These are phyloP conservation scores for Diogma glabrata DNA, from an alignment of 2,888 invertebrate species.

Conservation along the genomic window DNA sequence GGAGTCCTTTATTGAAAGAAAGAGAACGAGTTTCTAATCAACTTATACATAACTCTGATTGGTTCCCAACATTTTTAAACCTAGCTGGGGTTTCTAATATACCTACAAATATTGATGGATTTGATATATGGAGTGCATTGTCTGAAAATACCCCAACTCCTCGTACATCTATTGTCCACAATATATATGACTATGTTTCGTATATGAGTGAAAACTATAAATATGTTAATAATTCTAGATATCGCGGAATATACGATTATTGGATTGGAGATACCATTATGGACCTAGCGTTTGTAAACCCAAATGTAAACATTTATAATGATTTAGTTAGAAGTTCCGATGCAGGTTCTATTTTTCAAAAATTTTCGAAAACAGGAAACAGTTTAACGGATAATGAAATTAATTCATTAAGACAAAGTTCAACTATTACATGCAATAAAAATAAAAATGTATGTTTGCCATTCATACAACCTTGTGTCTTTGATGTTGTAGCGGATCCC, in stretches of 20 bases:
- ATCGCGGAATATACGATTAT: conserved; percentile 22
- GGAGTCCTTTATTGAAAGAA: conserved; percentile 49
- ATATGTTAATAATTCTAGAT: conserved; percentile 30
- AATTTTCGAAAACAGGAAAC: conserved; percentile 13
- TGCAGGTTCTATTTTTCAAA: conserved; percentile 21
- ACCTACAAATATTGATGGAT: conserved; percentile 44
- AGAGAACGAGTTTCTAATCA: conserved; percentile 45
- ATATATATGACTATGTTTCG: conserved; percentile 48
- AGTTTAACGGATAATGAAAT: background rate
- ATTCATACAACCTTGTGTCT: conserved; percentile 37
- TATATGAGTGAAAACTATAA: conserved; percentile 26
- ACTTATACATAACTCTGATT: conserved; percentile 70
- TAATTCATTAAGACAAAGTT: background rate
- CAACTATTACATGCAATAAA: background rate
- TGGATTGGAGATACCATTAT: conserved; percentile 23
- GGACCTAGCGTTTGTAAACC: conserved; percentile 24
- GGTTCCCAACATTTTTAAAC: conserved; percentile 61
- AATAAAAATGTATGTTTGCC: conserved; percentile 25
- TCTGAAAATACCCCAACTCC: conserved; percentile 35
- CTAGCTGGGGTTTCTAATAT: conserved; percentile 24
- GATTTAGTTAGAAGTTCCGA: background rate
- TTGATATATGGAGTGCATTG: conserved; percentile 57
- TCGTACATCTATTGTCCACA: conserved; percentile 53
- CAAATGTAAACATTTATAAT: conserved; percentile 14
- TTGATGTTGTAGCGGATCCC: conserved; percentile 39